phyloP scores from a whole-genome alignment of 2,113 vertebrate genomes.

The Mus pahari region DNA sequence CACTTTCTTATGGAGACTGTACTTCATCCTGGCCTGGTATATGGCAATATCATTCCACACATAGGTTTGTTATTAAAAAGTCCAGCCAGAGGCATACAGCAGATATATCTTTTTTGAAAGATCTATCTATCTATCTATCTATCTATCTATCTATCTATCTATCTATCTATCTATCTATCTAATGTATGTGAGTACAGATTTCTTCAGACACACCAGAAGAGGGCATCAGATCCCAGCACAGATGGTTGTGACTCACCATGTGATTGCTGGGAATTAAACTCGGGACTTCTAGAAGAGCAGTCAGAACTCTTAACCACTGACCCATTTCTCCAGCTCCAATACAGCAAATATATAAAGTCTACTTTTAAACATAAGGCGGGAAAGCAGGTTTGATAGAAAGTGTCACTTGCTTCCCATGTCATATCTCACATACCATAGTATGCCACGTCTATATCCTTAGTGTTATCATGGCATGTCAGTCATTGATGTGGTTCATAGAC shows the following conservation, averaged over 20 bases:
- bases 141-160: too few relatives aligned
- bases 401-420: background rate
- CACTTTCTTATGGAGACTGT: background rate
- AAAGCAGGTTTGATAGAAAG: background rate
- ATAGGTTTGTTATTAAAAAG: background rate
- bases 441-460: background rate
- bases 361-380: background rate
- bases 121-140: too few relatives aligned
- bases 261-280: too few relatives aligned
- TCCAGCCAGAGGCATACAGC: background rate
- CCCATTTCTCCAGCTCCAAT: too few relatives aligned
- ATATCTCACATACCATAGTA: background rate
- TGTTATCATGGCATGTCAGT: background rate
- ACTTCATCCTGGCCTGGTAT: background rate
- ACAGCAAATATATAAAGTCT: background rate
- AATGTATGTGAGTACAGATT: too few relatives aligned
- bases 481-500: background rate
- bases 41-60: background rate
- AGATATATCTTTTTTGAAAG: too few relatives aligned
- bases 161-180: too few relatives aligned
- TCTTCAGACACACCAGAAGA: too few relatives aligned
- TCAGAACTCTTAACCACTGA: too few relatives aligned
- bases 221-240: too few relatives aligned
- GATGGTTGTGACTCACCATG: too few relatives aligned
- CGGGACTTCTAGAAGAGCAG: too few relatives aligned